These are phyloP conservation scores for Chloroclystis v-ata DNA, from an alignment of 2,888 invertebrate species.

Conservation along the genomic window DNA sequence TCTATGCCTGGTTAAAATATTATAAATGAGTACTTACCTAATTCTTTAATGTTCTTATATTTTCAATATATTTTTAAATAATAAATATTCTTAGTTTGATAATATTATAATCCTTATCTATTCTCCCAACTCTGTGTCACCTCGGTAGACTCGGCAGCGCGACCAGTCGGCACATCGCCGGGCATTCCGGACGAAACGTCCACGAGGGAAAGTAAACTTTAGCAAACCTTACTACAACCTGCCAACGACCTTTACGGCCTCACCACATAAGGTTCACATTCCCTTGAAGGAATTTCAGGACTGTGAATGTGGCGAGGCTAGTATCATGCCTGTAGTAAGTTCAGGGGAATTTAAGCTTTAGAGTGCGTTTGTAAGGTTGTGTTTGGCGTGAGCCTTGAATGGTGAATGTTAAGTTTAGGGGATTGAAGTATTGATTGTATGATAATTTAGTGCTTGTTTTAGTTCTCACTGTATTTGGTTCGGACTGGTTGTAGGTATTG, in stretches of 20 bases:
- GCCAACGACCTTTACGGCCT: conserved; percentile 12
- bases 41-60: too few species aligned
- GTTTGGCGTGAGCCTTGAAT: conserved; percentile 1
- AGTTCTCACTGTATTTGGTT: conserved; percentile 2
- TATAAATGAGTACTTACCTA: too few species aligned
- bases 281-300: conserved; percentile 12
- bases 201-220: conserved; percentile 71
- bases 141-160: conserved; percentile 49
- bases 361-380: conserved; percentile 1
- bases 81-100: too few species aligned
- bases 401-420: conserved; percentile 15
- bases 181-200: conserved; percentile 65
- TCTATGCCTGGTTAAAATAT: too few species aligned
- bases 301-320: conserved; percentile 15
- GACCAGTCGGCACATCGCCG: conserved; percentile 59
- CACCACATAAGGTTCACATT: conserved; percentile 9
- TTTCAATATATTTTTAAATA: too few species aligned
- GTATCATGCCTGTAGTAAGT: conserved; percentile 3
- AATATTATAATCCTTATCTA: conserved; percentile 12
- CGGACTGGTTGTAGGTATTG: conserved; percentile 9
- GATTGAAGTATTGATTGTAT: conserved; percentile 19
- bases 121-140: conserved; percentile 15
- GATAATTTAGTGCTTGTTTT: conserved; percentile 16
- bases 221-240: conserved; percentile 35
- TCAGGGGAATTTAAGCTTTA: neutral